These are phyloP conservation scores for Petrocephalus sullivani DNA, from an alignment of 2,797 vertebrate species.

Conservation along the genomic window DNA sequence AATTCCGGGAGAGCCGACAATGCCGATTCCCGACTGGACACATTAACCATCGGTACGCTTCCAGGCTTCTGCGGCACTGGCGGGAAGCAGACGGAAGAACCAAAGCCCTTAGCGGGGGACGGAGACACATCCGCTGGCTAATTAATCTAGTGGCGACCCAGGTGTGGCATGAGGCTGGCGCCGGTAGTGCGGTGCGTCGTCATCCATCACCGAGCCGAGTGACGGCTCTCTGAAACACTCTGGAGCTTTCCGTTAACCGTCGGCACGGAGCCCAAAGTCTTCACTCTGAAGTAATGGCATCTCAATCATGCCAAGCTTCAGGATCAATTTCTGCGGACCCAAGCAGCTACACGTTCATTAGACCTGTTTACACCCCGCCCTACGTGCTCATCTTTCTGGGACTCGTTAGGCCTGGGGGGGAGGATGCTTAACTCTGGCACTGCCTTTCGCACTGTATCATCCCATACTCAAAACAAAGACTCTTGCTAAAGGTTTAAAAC, in stretches of 20 bases:
- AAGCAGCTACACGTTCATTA: neutral
- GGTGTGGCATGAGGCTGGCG: neutral
- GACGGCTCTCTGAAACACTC: conserved; percentile 46
- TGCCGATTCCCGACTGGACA: neutral
- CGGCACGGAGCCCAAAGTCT: conserved; percentile 32
- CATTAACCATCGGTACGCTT: neutral
- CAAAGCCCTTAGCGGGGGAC: neutral
- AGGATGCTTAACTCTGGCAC: neutral
- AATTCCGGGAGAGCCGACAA: neutral
- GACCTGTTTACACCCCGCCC: neutral
- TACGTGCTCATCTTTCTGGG: neutral
- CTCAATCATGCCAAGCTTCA: neutral
- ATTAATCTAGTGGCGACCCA: neutral
- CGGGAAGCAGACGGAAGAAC: neutral
- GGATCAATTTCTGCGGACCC: neutral
- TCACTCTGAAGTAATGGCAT: neutral
- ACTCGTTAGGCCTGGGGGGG: neutral
- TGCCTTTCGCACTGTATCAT: neutral
- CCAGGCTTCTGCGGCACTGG: neutral
- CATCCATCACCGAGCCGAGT: conserved; percentile 45
- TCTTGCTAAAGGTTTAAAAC: neutral
- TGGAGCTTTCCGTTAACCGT: conserved; percentile 54
- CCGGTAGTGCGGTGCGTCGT: conserved; percentile 25
- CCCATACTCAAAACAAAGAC: neutral
- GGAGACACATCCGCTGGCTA: neutral